Conservation (phyloP, 2,888 invertebrate species). For the Gisinianus flammeolus region DNA sequence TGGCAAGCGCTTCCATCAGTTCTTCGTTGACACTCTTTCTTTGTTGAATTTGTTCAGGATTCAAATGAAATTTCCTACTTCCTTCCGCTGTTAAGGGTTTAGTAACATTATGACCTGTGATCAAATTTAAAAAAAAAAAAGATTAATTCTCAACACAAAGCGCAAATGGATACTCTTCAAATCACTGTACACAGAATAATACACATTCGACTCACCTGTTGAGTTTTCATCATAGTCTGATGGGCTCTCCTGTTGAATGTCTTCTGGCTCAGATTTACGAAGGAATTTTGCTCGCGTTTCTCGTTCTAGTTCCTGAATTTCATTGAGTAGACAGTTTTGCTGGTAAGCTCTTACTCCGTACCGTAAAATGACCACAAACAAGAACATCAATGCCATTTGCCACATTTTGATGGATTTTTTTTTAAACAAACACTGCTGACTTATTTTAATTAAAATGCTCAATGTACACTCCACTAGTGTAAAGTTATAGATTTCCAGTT, state of each 20-base stretch:
- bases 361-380: conserved; percentile 6
- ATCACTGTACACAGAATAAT: too few species aligned
- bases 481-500: too few species aligned
- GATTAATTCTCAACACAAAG: not conserved
- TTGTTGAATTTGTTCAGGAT: conserved; percentile 17
- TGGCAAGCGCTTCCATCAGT: conserved; percentile 9
- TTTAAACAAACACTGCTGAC: not conserved
- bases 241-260: not conserved
- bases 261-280: not conserved
- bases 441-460: not conserved
- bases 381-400: conserved; percentile 13
- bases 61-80: conserved; percentile 23
- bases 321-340: conserved; percentile 9
- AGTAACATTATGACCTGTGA: conserved; percentile 25
- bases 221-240: conserved; percentile 26
- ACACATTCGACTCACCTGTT: conserved; percentile 6
- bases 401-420: conserved; percentile 12
- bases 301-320: not conserved
- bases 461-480: not conserved
- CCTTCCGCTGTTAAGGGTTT: conserved; percentile 7
- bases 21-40: conserved; percentile 12
- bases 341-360: conserved; percentile 2
- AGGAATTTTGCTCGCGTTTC: not conserved
- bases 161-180: not conserved
- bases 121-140: not conserved